Evolutionary conservation across 2,113 vertebrate species (phyloP).

Genomic region (Ameiurus melas): DNA sequence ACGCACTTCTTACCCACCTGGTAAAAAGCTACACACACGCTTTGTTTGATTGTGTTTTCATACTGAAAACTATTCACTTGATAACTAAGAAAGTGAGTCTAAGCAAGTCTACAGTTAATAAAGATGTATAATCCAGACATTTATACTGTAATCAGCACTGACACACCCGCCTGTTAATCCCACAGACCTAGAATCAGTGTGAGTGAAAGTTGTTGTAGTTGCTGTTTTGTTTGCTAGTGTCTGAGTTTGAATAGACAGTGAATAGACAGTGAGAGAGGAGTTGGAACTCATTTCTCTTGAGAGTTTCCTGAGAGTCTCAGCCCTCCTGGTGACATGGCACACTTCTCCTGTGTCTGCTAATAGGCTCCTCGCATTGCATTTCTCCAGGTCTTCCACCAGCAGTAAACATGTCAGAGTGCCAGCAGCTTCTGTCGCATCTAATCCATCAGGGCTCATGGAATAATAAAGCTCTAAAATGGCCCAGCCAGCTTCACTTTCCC

Average conservation of each 20-base stretch:
- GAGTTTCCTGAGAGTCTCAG: background rate
- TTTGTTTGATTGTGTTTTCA: background rate
- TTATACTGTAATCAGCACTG: background rate
- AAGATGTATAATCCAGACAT: background rate
- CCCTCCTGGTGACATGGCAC: slow-evolving; percentile 27
- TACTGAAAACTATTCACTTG: background rate
- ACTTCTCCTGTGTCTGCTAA: slow-evolving; percentile 23
- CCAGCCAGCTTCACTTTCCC: background rate
- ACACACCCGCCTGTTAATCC: background rate
- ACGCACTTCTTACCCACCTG: slow-evolving; percentile 90
- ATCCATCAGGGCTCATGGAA: slow-evolving; percentile 3
- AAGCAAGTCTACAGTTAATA: background rate
- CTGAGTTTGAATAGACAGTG: slow-evolving; percentile 3
- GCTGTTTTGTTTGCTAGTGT: slow-evolving; percentile 36
- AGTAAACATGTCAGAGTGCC: slow-evolving; percentile 36
- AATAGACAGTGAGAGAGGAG: slow-evolving; percentile 3
- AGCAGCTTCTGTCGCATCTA: background rate
- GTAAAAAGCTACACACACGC: slow-evolving; percentile 60
- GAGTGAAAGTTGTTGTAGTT: background rate
- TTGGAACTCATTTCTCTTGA: background rate
- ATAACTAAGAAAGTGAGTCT: background rate
- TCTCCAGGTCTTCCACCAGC: slow-evolving; percentile 1
- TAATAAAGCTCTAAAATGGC: background rate
- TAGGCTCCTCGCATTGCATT: slow-evolving; percentile 34
- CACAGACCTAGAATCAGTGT: slow-evolving; percentile 4